Evolutionary conservation across 2,113 vertebrate genomes (phyloP).

Genomic region (Ciconia maguari): DNA sequence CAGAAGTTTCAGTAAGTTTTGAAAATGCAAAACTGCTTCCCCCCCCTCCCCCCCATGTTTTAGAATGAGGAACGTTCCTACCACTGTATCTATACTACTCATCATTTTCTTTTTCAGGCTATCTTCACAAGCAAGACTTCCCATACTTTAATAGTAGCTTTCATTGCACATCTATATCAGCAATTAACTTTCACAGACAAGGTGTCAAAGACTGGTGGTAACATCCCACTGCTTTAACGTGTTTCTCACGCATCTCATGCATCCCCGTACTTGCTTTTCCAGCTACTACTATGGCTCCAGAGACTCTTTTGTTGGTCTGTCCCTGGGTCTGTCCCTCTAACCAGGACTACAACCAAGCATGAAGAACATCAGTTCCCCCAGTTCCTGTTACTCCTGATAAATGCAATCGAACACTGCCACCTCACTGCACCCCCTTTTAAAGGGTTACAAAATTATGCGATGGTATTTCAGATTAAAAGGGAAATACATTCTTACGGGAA

Average conservation of each 20-base stretch:
- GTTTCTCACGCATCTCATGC: background rate
- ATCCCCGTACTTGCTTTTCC: background rate
- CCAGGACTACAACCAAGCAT: background rate
- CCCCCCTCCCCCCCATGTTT: rapidly evolving
- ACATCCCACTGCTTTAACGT: background rate
- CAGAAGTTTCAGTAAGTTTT: background rate
- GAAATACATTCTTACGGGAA: slow-evolving; percentile 32
- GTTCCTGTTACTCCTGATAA: background rate
- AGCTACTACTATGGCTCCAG: background rate
- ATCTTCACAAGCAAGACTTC: background rate
- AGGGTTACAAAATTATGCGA: slow-evolving; percentile 25
- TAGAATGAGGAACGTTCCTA: background rate
- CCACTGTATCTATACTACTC: background rate
- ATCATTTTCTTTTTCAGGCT: background rate
- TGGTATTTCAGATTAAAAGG: background rate
- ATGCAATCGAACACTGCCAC: background rate
- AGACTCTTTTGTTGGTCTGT: background rate
- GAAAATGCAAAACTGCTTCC: background rate
- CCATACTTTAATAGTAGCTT: background rate
- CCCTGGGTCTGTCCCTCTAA: background rate
- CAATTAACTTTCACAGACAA: background rate
- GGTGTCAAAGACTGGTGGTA: background rate
- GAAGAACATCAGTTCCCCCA: background rate
- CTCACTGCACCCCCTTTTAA: background rate
- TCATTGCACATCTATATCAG: background rate